Evolutionary conservation across 1,140 invertebrate genomes (phyloP).

Genomic region (Heliothis virescens): DNA sequence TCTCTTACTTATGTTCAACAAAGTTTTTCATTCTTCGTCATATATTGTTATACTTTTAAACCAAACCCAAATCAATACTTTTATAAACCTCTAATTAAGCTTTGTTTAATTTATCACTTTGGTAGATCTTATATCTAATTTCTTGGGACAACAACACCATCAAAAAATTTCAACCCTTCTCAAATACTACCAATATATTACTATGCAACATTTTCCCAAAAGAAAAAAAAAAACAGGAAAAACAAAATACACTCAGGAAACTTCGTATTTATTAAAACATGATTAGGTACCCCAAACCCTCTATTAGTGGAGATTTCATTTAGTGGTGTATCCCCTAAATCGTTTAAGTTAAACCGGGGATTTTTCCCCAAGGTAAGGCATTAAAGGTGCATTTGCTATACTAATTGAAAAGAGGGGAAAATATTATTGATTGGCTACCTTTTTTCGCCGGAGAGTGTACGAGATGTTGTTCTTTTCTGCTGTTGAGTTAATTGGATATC

Average conservation of each 20-base stretch:
- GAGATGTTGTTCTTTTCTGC: conserved; percentile 16
- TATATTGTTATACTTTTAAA: too few relatives aligned
- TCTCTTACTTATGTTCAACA: too few relatives aligned
- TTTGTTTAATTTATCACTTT: too few relatives aligned
- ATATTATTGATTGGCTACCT: conserved; percentile 56
- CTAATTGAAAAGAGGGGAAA: conserved; percentile 62
- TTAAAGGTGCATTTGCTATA: conserved; percentile 61
- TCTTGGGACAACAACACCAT: too few relatives aligned
- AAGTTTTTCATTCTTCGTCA: too few relatives aligned
- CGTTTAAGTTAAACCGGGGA: conserved; percentile 57
- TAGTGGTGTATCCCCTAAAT: conserved; percentile 57
- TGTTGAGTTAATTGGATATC: conserved; percentile 16
- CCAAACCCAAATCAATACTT: too few relatives aligned
- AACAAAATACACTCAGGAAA: conserved; percentile 9
- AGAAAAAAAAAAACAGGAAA: background rate
- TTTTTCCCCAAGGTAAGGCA: conserved; percentile 59
- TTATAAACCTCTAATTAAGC: too few relatives aligned
- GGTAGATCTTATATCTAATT: too few relatives aligned
- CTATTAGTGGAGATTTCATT: conserved; percentile 58
- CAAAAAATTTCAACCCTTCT: background rate
- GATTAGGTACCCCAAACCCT: conserved; percentile 48
- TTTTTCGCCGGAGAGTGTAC: conserved; percentile 8
- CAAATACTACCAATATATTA: background rate
- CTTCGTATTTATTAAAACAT: conserved; percentile 52
- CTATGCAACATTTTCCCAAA: background rate